Percentiles rank a stretch among this genome's conserved stretches.
Evolutionary conservation across 1,140 invertebrate species (phyloP).

Genomic region (Caenorhabditis briggsae): DNA sequence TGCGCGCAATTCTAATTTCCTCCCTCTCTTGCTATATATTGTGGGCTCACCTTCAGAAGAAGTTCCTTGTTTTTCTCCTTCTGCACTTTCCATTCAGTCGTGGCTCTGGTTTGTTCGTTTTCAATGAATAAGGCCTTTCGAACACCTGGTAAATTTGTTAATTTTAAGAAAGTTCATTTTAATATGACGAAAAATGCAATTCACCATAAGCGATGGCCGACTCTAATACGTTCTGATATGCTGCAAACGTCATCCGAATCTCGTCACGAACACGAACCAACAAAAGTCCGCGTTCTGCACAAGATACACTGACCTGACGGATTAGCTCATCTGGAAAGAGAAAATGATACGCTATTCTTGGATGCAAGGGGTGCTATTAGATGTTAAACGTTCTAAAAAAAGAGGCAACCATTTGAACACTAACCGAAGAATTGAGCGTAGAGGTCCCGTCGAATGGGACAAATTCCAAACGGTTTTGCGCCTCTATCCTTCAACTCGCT

Average conservation of each 20-base stretch:
- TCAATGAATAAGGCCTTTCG: conserved; percentile 88
- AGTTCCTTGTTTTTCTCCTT: conserved; percentile 68
- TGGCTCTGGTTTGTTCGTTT: conserved; percentile 75
- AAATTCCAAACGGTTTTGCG: conserved; percentile 95
- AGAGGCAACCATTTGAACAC: conserved; percentile 58
- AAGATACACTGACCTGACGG: conserved; percentile 95
- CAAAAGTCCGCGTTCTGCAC: conserved; percentile 93
- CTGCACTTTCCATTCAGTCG: conserved; percentile 71
- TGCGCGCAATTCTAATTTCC: conserved; percentile 28
- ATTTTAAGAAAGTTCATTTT: too few relatives aligned
- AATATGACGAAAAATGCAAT: background rate
- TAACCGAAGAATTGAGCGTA: conserved; percentile 96
- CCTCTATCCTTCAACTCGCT: conserved; percentile 89
- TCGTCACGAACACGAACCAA: conserved; percentile 93
- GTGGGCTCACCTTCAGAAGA: conserved; percentile 48
- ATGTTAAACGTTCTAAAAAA: conserved; percentile 76
- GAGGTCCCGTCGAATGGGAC: conserved; percentile 90
- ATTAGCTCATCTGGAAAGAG: conserved; percentile 88
- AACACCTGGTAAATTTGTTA: conserved; percentile 80
- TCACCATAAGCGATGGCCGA: conserved; percentile 94
- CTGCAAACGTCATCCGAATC: conserved; percentile 93
- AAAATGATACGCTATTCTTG: background rate
- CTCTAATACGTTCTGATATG: conserved; percentile 94
- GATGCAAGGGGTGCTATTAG: conserved; percentile 25
- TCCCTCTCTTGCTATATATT: background rate